A percentile compares a stretch with the other conserved stretches of the same genome.
These are phyloP conservation scores for Scolopax bukidnonensis DNA, from an alignment of 2,797 vertebrate species.

Conservation along the genomic window DNA sequence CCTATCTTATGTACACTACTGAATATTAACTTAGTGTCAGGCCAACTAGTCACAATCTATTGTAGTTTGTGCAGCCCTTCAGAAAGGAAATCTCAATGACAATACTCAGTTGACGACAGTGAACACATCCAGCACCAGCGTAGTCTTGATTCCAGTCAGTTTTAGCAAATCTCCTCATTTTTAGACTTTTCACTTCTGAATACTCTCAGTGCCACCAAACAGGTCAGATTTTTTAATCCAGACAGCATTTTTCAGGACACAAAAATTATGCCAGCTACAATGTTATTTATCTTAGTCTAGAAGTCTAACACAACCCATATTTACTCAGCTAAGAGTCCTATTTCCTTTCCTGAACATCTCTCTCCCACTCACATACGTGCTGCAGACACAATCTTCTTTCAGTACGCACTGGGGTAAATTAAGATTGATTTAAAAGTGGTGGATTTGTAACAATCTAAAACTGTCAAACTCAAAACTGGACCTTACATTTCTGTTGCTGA, in stretches of 20 bases:
- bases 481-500: not conserved
- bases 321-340: not conserved
- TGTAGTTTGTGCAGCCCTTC: not conserved
- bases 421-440: not conserved
- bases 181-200: not conserved
- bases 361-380: not conserved
- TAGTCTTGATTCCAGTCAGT: not conserved
- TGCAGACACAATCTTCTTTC: not conserved
- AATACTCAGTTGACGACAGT: not conserved
- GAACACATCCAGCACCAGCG: not conserved
- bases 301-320: not conserved
- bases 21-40: slow-evolving; percentile 14
- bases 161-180: not conserved
- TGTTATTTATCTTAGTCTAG: not conserved
- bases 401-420: accelerated
- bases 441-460: not conserved
- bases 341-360: not conserved
- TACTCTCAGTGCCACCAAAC: not conserved
- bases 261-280: not conserved
- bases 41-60: not conserved
- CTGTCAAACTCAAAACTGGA: not conserved
- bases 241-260: not conserved
- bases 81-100: slow-evolving; percentile 6
- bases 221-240: not conserved
- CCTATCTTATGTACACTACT: not conserved